Evolutionary conservation across 2,888 invertebrate species (phyloP), one percentile per base, ranked within the genome.

Genomic region (Physocephala rufipes): DNA sequence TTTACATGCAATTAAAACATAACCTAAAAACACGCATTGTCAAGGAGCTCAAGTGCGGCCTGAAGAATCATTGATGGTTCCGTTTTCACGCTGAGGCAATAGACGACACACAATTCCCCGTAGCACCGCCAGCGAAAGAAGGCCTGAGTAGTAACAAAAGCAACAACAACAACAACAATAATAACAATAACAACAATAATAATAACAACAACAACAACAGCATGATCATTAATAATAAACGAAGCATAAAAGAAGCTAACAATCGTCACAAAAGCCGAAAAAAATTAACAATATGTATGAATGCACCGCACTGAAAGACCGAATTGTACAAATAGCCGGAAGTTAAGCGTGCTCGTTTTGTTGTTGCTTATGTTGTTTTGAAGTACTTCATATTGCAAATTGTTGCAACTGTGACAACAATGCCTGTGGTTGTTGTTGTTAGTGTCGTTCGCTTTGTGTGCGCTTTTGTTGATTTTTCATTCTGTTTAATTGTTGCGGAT

Each of bases 401-500:
- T 24, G 19, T 15, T 43, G 13, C 30, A 59, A 28, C 28, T 43
- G 21, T 58, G n/a, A 3, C 24, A n/a, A 58, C 7, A 13, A 19
- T 24, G 24, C 26, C 26, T 16, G 59, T 59, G 12, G 15, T 26
- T 59, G 12, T 61, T 61, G 19, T 45, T 26, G 65, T 51, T 49
- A 49, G 47, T 51, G 63, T 63, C 19, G 63, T 63, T 21, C 26
- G 26, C 47, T 15, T 26, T 28, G 5, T 16, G n/a, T 66, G 13
- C 24, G 43, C 26, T 49, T 82, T 79, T 83, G 82, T 83, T 82
- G 82, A 83, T 83, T 82, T 82, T 83, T 82, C 80, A 81, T n/a
- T n/a, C n/a, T n/a, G n/a, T 81, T 82, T 83, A 83, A 83, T 85
- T 81, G 84, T 84, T 83, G 84, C 82, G 85, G 84, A 84, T 82